Evolutionary conservation across 2,888 invertebrate genomes (phyloP), one percentile per base, ranked within the genome.

Genomic region (Monopis laevigella): DNA sequence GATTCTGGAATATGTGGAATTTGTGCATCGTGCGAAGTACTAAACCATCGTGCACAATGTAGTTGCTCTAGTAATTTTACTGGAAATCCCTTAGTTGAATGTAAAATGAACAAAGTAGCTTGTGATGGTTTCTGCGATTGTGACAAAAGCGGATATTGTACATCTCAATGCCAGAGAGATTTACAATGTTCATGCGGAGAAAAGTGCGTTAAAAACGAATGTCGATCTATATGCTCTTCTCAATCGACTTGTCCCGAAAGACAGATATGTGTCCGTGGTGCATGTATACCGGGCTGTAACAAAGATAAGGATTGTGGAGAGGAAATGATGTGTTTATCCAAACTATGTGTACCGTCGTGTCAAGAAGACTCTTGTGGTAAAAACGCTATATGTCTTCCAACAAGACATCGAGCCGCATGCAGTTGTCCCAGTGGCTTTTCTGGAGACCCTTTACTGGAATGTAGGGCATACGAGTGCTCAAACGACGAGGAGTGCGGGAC

Each of bases 401-500:
- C 88, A 2, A 88, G 90, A 49, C 95, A 94, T 65, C 84, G 90
- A 29, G 88, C 92, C 32, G 84, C 95, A 2, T 96, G 96, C 59
- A 84, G 92, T 44, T 96, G 96, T 58, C 92, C 93, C 1, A 91
- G 92, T 56, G 93, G 94, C 11, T 92, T 84, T 57, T 89, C 89
- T 49, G 93, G 93, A 0, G 91, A 93, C 58, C 92, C 93, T 0
- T 85, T 84, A 43, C 86, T 84, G 48, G 85, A 86, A 55, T 93
- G 93, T 54, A 84, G 85, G 46, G 84, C 88, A 46, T 88, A 90
- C 48, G 92, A 93, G 70, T 95, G 95, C 53, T 81, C 85, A 41
- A 77, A 80, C 38, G 88, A 92, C 58, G 82, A 84, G 6, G 93
- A 94, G 54, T 95, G 95, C 57, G 89, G 89, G 40, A 56, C 83